Evolutionary conservation across 2,797 vertebrate species (phyloP), one percentile per base, ranked within the genome.

Genomic region (Notamacropus eugenii): DNA sequence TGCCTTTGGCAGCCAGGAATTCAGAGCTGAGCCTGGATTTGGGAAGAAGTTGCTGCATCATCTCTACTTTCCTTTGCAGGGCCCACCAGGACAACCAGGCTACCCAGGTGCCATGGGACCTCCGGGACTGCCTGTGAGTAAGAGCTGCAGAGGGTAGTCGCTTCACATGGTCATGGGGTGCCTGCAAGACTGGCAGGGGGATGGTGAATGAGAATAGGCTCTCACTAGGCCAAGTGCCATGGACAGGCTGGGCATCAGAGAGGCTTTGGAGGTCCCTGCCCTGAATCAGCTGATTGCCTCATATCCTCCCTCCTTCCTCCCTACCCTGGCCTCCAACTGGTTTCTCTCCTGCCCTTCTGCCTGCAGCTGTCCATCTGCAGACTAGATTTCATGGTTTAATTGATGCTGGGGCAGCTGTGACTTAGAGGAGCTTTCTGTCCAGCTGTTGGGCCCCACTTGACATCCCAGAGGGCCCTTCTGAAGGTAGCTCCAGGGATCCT

Each of bases 101-200:
- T 99, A 99, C 96, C 99, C 99, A 0, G 99, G 99, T 10, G 96
- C 98, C 19, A 99, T 99, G 95, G 99, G 99, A 5, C 98, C 99
- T 4, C 99, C 99, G 0, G 99, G 99, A 96, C 98, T 99, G 94
- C 99, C 99, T 0, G 99, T 99, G 98, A 99, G 99, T 99, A 97
- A 54, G 92, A 93, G 34, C 2, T 34, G 90, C 40, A 14, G 12
- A 40, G 40, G 55, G 40, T n/a, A 0, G 14, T 5, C 27, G 10
- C 9, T 13, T 40, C 54, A n/a, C 74, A 46, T 10, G n/a, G 16
- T 10, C n/a, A 46, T 1, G 19, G 94, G 90, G 5, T 31, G 10
- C 16, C 0, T 0, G 16, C 94, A 67, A 54, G 93, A 3, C 2
- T 0, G 0, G n/a, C 29, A 34, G 54, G 91, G 93, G 82, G 91